Conservation (phyloP, 2,113 vertebrate species). For the Lontra canadensis region DNA sequence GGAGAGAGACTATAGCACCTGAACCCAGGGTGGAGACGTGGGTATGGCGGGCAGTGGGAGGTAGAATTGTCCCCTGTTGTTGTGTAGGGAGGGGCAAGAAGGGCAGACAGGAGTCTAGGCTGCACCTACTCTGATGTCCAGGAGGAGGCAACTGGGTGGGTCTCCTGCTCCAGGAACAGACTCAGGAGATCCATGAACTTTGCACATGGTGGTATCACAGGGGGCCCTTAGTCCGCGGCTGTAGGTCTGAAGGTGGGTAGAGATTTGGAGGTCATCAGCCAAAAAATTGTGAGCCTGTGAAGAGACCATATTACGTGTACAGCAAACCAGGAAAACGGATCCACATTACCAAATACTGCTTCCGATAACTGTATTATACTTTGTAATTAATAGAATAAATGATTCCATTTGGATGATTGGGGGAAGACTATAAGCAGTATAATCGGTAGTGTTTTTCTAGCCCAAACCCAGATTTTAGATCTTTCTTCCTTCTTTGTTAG, state of each 20-base stretch:
- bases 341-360: neutral
- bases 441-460: neutral
- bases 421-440: neutral
- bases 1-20: rapidly evolving
- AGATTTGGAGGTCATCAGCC: neutral
- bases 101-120: neutral
- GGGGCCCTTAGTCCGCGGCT: neutral
- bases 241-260: neutral
- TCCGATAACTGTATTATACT: neutral
- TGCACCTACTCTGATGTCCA: neutral
- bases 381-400: neutral
- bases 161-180: neutral
- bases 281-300: neutral
- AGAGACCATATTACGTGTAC: too few relatives aligned
- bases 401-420: neutral
- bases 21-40: neutral
- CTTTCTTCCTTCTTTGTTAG: neutral
- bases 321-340: neutral
- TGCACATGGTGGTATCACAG: too few relatives aligned
- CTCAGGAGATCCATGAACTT: neutral
- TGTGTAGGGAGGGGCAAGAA: neutral
- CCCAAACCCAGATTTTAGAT: neutral
- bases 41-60: neutral
- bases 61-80: neutral
- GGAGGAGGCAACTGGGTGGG: too few relatives aligned